Conservation (phyloP, 2,113 vertebrate species). For the Leptosomus discolor region DNA sequence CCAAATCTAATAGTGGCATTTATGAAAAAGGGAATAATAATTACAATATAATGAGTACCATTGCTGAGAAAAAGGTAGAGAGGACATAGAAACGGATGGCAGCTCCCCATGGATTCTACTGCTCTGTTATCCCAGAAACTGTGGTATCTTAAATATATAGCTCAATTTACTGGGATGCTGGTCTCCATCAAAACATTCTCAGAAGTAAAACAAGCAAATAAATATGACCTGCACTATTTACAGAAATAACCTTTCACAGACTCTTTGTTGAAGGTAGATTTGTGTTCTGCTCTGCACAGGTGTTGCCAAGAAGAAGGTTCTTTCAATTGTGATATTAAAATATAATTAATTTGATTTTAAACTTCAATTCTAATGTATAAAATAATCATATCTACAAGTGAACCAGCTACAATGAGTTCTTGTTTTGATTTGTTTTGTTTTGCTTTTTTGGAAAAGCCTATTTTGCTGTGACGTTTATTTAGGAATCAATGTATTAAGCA, state of each 20-base stretch:
- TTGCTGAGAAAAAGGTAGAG: neutral
- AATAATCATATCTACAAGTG: neutral
- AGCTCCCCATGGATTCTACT: neutral
- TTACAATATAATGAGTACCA: neutral
- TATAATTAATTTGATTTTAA: neutral
- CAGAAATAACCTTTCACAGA: neutral
- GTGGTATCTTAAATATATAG: neutral
- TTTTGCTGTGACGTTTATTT: neutral
- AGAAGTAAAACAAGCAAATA: neutral
- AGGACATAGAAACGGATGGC: neutral
- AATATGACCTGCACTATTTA: neutral
- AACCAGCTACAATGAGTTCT: fast-evolving
- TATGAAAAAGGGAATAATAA: neutral
- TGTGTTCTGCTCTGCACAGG: neutral
- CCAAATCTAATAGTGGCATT: neutral
- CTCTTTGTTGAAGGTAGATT: neutral
- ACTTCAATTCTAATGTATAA: neutral
- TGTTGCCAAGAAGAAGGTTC: neutral
- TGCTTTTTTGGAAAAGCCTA: neutral
- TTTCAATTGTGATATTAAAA: neutral
- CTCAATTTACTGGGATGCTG: neutral
- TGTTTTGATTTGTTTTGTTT: neutral
- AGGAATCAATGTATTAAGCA: neutral
- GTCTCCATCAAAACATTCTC: neutral
- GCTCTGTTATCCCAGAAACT: fast-evolving